Conservation (phyloP, 2,797 vertebrate genomes). For the Xyrichtys novacula region DNA sequence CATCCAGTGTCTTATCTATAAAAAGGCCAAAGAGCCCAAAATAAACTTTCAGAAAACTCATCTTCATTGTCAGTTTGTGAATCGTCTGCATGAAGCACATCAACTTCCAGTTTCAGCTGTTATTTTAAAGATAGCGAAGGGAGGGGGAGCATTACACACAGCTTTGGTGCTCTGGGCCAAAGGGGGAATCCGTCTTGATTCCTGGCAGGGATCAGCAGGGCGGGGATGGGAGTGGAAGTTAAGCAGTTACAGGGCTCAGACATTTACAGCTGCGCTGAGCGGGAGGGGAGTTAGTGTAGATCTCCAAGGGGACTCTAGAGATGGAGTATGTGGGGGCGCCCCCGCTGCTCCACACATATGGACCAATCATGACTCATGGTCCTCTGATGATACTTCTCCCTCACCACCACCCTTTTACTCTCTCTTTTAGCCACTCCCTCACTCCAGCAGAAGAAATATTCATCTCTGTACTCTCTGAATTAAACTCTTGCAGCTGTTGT, state of each 20-base stretch:
- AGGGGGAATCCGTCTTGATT: conserved; percentile 61
- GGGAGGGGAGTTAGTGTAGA: conserved; percentile 43
- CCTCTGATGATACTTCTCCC: conserved; percentile 44
- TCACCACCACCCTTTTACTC: conserved; percentile 10
- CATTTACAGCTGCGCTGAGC: conserved; percentile 60
- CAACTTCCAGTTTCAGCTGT: conserved; percentile 26
- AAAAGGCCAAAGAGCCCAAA: no score
- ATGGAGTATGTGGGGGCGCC: conserved; percentile 20
- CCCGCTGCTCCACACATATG: conserved; percentile 45
- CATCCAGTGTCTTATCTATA: no score
- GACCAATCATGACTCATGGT: conserved; percentile 68
- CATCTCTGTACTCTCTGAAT: conserved; percentile 28
- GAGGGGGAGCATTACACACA: conserved; percentile 32
- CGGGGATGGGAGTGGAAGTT: conserved; percentile 51
- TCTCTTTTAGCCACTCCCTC: conserved; percentile 64
- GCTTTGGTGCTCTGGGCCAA: conserved; percentile 42
- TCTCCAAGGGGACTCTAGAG: conserved; percentile 46
- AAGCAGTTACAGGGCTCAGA: conserved; percentile 50
- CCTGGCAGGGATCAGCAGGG: conserved; percentile 46
- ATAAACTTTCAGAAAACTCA: no score
- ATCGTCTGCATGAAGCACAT: background rate
- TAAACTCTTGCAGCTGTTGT: conserved; percentile 38
- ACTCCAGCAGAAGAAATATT: conserved; percentile 42
- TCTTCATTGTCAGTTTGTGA: no score
- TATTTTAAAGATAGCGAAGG: conserved; percentile 27